A percentile compares a stretch with the other conserved stretches of the same genome.
These are phyloP conservation scores for Chrysomela aeneicollis DNA, from an alignment of 2,888 invertebrate species.

Conservation along the genomic window DNA sequence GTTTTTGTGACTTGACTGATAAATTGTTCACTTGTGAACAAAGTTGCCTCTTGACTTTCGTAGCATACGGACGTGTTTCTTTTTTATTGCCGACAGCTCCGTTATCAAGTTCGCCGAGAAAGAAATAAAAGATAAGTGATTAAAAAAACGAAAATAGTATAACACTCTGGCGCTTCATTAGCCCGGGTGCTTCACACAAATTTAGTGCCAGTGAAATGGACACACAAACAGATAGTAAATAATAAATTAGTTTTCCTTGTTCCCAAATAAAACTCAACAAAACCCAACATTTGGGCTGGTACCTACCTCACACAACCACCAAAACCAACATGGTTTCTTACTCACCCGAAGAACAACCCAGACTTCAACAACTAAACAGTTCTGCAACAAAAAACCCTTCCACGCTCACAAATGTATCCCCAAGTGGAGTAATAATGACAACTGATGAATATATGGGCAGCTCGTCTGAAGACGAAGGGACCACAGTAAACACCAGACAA, in stretches of 20 bases:
- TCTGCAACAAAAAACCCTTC: not conserved
- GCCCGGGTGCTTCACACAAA: not conserved
- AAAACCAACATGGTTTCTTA: not conserved
- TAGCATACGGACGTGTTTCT: not conserved
- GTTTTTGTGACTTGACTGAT: slow-evolving; percentile 10
- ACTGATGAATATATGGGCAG: not conserved
- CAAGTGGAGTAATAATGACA: not conserved
- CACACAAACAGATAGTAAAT: not conserved
- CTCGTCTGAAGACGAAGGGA: not conserved
- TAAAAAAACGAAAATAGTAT: not conserved
- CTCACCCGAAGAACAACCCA: not conserved
- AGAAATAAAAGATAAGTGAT: not conserved
- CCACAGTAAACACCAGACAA: not conserved
- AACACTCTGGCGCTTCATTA: not conserved
- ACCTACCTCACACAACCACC: not conserved
- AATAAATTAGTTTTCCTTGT: slow-evolving; percentile 4
- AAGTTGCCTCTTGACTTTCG: slow-evolving; percentile 5
- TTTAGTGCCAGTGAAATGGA: slow-evolving; percentile 5
- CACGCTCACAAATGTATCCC: not conserved
- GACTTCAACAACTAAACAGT: not conserved
- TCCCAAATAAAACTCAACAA: not conserved
- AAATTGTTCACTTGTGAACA: too few relatives aligned
- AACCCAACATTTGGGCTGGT: not conserved
- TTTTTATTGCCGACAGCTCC: not conserved
- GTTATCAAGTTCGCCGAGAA: not conserved